Evolutionary conservation across 2,888 invertebrate genomes (phyloP), one percentile per base, ranked within the genome.

Genomic region (Himalopsyche tibetana): DNA sequence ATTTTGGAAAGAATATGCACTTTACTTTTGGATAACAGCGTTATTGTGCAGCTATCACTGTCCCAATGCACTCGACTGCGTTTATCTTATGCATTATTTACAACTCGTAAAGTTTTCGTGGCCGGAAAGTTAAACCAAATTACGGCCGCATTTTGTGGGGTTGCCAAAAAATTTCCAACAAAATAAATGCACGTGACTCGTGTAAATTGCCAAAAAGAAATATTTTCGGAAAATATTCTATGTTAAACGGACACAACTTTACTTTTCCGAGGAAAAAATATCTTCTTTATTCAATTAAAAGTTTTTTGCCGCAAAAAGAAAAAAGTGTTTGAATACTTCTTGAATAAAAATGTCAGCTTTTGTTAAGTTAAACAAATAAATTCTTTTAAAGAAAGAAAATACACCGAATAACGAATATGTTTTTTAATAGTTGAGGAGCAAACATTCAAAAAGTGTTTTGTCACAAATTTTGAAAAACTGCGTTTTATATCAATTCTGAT

Each of bases 81-180:
- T 63, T 63, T 63, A 63, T 63, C 63, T 63, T 63, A 63, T 63
- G 28, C 63, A 63, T 63, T 63, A 63, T 63, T 63, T 63, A 63
- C 63, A 63, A 63, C 63, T 63, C 63, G 63, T 63, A 63, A 63
- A 63, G 63, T 63, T 63, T 63, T 63, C 63, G 63, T 63, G 63
- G 63, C 6, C 19, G 28, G 63, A 63, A 63, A 63, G 63, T 63
- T 63, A 63, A 63, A 63, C 63, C 63, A 15, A 63, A 63, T 63
- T 63, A 63, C 63, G 63, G 63, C 28, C n/a, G 19, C 63, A 63
- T n/a, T 63, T 19, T 63, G 63, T 28, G 19, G 28, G 28, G 63
- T 11, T 28, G n/a, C 19, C 63, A n/a, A 63, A 63, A 63, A 63
- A 63, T 19, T 63, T 63, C 63, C 63, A 63, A 63, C 63, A 63